These are phyloP conservation scores for Osmoderma eremita DNA, from an alignment of 2,888 invertebrate genomes.

Conservation along the genomic window DNA sequence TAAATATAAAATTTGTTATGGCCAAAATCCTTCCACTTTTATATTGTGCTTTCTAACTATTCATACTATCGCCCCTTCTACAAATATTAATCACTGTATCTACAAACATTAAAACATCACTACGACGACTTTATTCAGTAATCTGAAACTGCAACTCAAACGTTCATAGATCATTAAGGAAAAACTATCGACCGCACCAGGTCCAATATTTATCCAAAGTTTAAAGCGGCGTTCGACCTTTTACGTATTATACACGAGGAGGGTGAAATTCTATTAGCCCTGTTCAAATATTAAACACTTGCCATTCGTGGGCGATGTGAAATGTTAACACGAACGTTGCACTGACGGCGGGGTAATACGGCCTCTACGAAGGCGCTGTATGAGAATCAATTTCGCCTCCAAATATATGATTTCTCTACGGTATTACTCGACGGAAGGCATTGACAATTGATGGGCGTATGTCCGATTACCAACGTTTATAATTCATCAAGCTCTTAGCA, in stretches of 20 bases:
- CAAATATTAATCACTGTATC: too few relatives aligned
- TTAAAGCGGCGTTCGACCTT: slow-evolving; percentile 49
- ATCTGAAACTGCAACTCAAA: slow-evolving; percentile 31
- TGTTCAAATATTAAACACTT: slow-evolving; percentile 58
- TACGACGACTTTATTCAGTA: slow-evolving; percentile 21
- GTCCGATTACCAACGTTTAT: slow-evolving; percentile 38
- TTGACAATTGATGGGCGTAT: slow-evolving; percentile 29
- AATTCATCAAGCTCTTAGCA: slow-evolving; percentile 42
- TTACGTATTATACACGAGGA: slow-evolving; percentile 37
- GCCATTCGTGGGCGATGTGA: slow-evolving; percentile 33
- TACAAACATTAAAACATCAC: slow-evolving; percentile 25
- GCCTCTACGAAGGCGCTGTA: slow-evolving; percentile 5
- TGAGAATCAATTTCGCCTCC: slow-evolving; percentile 20
- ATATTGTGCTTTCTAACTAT: too few relatives aligned
- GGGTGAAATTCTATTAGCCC: slow-evolving; percentile 56
- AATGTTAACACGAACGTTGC: slow-evolving; percentile 33
- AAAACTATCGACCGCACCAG: slow-evolving; percentile 43
- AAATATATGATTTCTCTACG: slow-evolving; percentile 45
- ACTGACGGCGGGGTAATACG: not conserved
- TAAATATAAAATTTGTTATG: too few relatives aligned
- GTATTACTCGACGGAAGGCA: slow-evolving; percentile 37
- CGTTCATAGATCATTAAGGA: slow-evolving; percentile 32
- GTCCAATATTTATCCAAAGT: slow-evolving; percentile 47
- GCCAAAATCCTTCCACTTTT: too few relatives aligned
- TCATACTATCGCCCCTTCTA: too few relatives aligned